Evolutionary conservation across 2,797 vertebrate genomes (phyloP).

Genomic region (Mormyrops attenuatus): DNA sequence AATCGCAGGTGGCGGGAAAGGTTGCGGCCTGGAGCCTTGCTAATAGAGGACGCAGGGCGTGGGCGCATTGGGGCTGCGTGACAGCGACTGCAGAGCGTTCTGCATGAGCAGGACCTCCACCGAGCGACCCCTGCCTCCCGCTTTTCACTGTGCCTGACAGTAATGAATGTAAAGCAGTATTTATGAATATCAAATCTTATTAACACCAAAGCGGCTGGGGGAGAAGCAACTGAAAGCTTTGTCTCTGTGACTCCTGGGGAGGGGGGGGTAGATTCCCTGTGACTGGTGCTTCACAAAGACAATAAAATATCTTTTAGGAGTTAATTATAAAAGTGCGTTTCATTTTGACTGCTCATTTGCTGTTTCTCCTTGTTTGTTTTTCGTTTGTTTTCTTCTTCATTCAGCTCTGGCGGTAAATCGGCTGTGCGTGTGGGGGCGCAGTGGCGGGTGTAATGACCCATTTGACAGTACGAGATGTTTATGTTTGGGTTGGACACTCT

Average conservation of each 20-base stretch:
- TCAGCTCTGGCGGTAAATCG: background rate
- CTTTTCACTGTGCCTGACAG: constrained; percentile 76
- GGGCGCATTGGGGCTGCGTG: constrained; percentile 66
- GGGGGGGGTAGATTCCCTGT: background rate
- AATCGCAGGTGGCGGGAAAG: constrained; percentile 85
- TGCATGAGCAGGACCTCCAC: constrained; percentile 86
- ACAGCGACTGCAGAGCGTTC: constrained; percentile 80
- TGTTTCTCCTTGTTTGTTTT: background rate
- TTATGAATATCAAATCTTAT: constrained; percentile 72
- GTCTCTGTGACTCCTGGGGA: background rate
- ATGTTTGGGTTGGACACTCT: background rate
- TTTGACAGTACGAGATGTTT: background rate
- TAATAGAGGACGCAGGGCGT: constrained; percentile 71
- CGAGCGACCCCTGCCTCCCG: constrained; percentile 84
- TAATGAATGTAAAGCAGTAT: constrained; percentile 83
- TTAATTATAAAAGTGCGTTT: background rate
- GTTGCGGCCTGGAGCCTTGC: constrained; percentile 82
- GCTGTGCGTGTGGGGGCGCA: background rate
- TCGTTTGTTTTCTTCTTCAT: background rate
- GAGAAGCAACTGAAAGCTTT: constrained; percentile 41
- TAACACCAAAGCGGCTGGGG: constrained; percentile 52
- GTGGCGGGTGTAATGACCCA: background rate
- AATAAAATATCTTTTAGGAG: background rate
- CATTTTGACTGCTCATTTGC: background rate
- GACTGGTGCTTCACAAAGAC: constrained; percentile 74